phyloP scores from a whole-genome alignment of 2,113 vertebrate genomes.

The Cheirogaleus medius region DNA sequence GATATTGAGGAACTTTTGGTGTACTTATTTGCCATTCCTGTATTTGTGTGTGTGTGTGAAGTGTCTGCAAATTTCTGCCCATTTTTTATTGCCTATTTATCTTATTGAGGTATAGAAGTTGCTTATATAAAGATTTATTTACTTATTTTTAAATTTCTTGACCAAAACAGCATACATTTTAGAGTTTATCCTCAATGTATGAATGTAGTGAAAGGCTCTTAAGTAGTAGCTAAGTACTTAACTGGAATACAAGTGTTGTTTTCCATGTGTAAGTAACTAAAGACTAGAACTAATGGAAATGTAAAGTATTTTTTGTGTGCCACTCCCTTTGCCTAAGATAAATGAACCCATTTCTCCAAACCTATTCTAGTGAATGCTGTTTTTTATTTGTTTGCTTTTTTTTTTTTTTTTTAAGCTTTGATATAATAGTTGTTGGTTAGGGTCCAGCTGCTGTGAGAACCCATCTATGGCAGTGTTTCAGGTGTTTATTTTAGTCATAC shows the following conservation, averaged over 20 bases:
- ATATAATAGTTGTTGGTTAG: neutral
- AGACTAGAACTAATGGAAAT: constrained; percentile 1
- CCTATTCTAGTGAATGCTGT: neutral
- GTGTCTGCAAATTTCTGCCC: neutral
- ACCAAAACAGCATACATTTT: neutral
- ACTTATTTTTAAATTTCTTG: neutral
- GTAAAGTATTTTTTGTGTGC: constrained; percentile 14
- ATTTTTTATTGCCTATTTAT: neutral
- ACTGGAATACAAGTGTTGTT: neutral
- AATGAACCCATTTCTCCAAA: neutral
- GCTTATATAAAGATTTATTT: neutral
- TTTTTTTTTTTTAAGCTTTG: neutral
- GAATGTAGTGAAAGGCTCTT: neutral
- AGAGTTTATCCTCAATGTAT: neutral
- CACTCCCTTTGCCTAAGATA: neutral
- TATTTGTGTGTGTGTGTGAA: neutral
- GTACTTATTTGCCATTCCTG: neutral
- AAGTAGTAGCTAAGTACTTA: neutral
- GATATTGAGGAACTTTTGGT: neutral
- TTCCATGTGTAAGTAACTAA: constrained; percentile 5
- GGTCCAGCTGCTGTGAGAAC: neutral
- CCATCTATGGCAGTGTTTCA: neutral
- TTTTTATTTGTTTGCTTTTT: neutral
- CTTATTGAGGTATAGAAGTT: neutral
- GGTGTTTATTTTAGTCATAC: constrained; percentile 17